Base-by-base conservation (phyloP, 2,797 vertebrate species). In the Macroramphosus scolopax region DNA sequence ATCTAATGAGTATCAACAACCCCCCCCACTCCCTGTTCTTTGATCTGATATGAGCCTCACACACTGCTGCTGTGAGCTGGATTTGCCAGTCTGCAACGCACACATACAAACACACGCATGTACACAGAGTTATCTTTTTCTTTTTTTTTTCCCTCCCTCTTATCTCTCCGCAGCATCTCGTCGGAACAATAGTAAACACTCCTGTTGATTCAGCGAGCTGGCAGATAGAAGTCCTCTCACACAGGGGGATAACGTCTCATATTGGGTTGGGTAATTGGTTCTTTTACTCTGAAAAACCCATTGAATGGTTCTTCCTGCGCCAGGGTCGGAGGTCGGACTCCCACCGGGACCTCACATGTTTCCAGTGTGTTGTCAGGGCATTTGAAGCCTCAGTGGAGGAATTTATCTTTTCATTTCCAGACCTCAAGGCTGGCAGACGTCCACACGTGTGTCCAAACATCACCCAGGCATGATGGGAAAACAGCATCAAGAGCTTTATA, bases 1-100 rank as follows among this genome's bases (percentile, higher is more conserved):
- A 24, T 41, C 28, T 32, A 54, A 59, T 72, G 44, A 59, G 32
- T 29, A 42, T 67, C 30, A 54, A 14, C 32, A 33, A 8, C 55
- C 55, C 41, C 44, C 31, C 8, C 40, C 34, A 34, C 35, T 47
- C 36, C 5, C 17, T 40, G 8, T 40, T 47, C 63, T 72, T 73
- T 70, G 67, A 77, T 77, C 60, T 44, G 35, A 63, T 45, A 14
- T n/a, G 39, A 57, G 59, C 38, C 50, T 36, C 42, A 42, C 40
- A 14, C 39, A 14, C 37, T 12, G 51, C 44, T n/a, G 38, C 39
- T 51, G 31, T 60, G 14, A 45, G 34, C 5, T 42, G 24, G 7
- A 49, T 61, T 45, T 38, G 17, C 26, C 18, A 5, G 25, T 50
- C n/a, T 51, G 40, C 26, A 9, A 53, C 18, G 17, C 22, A 54